Evolutionary conservation across 2,797 vertebrate genomes (phyloP), one percentile per base, ranked within the genome.

Genomic region (Leptoclinus maculatus): DNA sequence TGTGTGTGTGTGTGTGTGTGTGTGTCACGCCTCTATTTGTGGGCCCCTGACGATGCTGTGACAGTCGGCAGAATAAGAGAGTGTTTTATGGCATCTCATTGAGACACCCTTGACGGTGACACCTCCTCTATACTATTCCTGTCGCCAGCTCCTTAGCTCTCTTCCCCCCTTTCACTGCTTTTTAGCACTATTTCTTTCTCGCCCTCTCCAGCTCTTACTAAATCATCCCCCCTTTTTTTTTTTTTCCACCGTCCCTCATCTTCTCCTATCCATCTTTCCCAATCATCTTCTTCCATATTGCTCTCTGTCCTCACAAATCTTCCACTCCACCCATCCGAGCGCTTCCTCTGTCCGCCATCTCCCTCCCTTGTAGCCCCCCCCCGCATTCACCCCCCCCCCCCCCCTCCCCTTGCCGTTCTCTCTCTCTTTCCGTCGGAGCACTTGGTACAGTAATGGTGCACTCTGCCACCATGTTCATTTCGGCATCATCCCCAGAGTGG

Each of bases 101-200:
- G 87, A 92, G 89, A 93, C 92, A 91, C 88, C 89, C 90, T 93
- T 92, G 88, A 93, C 83, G 73, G 64, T 87, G 92, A 94, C 92
- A 89, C 92, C 87, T 90, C 86, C 80, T 87, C 87, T 87, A 86
- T 76, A 84, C 88, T 84, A 87, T 84, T 85, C 84, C 89, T 85
- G 88, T 89, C 87, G 71, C 66, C 14, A 3, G 59, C 77, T 89
- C 77, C 88, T 86, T 87, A 87, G 81, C 80, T 76, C 63, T 25
- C 83, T 62, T 19, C 71, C 76, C 53, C 72, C 62, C 70, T 79
- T 84, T 89, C 69, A 43, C 84, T 58, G 49, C 82, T 78, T 80
- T 85, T 87, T 74, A 78, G 74, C 86, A 86, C 86, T 66, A 85
- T 84, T 86, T 87, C 86, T 87, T 62, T 78, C 77, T 66, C 76